Conservation (phyloP, 2,113 vertebrate species). For the Trochalopteron elliotii region DNA sequence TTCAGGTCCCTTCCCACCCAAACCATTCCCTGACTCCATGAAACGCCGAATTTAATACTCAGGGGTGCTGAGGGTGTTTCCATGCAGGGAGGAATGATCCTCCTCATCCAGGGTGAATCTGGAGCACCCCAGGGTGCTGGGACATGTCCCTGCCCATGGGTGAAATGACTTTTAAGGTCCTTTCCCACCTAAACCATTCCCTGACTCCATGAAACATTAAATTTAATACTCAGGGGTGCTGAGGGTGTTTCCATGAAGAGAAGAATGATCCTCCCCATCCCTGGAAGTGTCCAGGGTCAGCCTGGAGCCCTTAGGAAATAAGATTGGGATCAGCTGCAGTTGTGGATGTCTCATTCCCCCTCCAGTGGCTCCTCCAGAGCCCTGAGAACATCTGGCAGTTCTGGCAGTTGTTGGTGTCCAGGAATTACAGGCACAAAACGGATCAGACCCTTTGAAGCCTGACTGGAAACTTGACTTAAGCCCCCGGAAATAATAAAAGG, state of each 20-base stretch:
- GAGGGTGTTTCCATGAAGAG: too few relatives aligned
- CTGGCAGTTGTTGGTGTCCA: not conserved
- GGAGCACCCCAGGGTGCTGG: not conserved
- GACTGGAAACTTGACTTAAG: conserved; percentile 41
- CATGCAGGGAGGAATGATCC: not conserved
- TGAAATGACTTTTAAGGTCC: too few relatives aligned
- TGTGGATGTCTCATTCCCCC: not conserved
- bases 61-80: rapidly evolving
- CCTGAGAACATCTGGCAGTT: not conserved
- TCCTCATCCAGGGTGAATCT: not conserved
- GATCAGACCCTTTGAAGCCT: not conserved
- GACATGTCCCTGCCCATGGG: too few relatives aligned
- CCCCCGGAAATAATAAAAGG: conserved; percentile 29
- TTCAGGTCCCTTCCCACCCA: not conserved
- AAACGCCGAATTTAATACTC: rapidly evolving
- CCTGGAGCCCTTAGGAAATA: not conserved
- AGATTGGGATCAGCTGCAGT: not conserved
- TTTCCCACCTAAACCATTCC: too few relatives aligned
- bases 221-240: too few relatives aligned
- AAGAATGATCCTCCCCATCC: too few relatives aligned
- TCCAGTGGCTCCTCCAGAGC: not conserved
- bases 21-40: not conserved
- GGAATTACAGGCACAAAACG: not conserved
- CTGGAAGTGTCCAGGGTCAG: too few relatives aligned
- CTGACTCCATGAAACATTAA: too few relatives aligned